Conservation (phyloP, 2,888 invertebrate species). For the Mimas tiliae region DNA sequence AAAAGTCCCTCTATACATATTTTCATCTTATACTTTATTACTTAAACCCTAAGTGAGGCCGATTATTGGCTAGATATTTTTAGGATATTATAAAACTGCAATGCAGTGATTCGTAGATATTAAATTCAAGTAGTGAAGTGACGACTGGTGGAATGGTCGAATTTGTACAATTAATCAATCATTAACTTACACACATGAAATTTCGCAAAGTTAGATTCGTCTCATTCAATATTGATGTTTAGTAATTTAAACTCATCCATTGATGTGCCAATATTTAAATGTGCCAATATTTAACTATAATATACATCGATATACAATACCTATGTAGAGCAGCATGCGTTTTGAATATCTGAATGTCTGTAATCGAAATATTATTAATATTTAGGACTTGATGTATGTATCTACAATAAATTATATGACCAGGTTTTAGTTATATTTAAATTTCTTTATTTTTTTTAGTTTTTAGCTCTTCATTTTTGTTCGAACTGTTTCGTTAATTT, state of each 20-base stretch:
- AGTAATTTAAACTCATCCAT: neutral
- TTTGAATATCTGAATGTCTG: constrained; percentile 4
- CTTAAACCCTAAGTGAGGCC: neutral
- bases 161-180: neutral
- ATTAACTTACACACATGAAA: too few species aligned
- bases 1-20: neutral
- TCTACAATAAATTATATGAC: neutral
- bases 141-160: neutral
- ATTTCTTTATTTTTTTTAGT: too few species aligned
- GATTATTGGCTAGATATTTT: neutral
- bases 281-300: too few species aligned
- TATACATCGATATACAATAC: neutral
- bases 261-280: neutral
- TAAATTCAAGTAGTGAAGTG: neutral
- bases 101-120: neutral
- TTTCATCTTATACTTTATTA: neutral
- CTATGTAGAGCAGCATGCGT: neutral
- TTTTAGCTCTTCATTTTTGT: too few species aligned
- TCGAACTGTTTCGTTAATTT: too few species aligned
- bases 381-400: neutral
- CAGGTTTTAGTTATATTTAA: too few species aligned
- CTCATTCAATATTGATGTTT: too few species aligned
- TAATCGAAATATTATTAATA: neutral
- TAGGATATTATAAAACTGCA: neutral
- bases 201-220: too few species aligned